Evolutionary conservation across 2,888 invertebrate genomes (phyloP), one percentile per base, ranked within the genome.

Genomic region (Philaethria dido): DNA sequence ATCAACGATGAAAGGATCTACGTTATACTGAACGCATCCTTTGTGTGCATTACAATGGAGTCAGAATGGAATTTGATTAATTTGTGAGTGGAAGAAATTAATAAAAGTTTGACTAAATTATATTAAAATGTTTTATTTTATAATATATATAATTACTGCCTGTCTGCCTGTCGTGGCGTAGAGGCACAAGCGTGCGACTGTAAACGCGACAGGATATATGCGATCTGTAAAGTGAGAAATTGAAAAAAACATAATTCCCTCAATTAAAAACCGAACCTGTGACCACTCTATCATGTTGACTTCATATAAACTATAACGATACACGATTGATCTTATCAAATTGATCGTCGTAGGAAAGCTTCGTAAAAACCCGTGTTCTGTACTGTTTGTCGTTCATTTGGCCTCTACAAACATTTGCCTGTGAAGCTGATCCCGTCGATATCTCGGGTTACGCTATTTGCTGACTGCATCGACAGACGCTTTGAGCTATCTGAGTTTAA

Each of bases 1-100:
- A 74, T 74, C 74, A 74, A 69, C 69, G 69, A 71, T 73, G 73
- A 72, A 71, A 71, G 72, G 68, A 66, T 64, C 59, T 71, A 69
- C 65, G 66, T 65, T 69, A 70, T 74, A 72, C 72, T 65, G 71
- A 70, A 72, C 64, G 59, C 59, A 73, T 73, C 74, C 71, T 73
- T 74, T 74, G 72, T 74, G 64, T 62, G 59, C 48, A 48, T 18
- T 68, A 74, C 74, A 72, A 73, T 71, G 71, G 65, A 22, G 63
- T 61, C 66, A 50, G 68, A 62, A 68, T 44, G 60, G 63, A 66
- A 69, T 66, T 66, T 57, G 69, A 69, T 70, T 70, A 66, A 69
- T 70, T 66, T 61, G 57, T 22, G 69, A 68, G 64, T 66, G 36
- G 61, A 60, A 39, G 44, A 64, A 70, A 63, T 69, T 70, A 67